Conservation (phyloP, 1,140 invertebrate genomes). For the Euwallacea similis region DNA sequence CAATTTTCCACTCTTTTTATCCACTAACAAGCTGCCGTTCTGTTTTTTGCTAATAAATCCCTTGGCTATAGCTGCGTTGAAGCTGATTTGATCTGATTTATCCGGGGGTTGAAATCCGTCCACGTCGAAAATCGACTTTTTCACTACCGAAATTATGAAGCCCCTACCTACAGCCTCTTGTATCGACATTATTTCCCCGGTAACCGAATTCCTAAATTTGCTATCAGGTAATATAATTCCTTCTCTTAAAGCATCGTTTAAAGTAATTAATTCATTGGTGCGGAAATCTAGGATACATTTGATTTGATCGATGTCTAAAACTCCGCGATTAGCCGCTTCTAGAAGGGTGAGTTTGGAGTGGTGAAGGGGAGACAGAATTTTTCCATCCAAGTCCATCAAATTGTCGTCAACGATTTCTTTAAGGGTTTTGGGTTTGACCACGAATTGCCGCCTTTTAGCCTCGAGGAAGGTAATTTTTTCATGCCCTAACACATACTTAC, state of each 20-base stretch:
- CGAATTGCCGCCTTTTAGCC: constrained; percentile 75
- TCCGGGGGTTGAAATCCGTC: constrained; percentile 86
- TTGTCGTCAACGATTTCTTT: constrained; percentile 84
- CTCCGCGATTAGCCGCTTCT: constrained; percentile 81
- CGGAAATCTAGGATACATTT: constrained; percentile 83
- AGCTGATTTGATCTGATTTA: constrained; percentile 79
- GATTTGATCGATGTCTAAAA: constrained; percentile 78
- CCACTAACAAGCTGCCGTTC: constrained; percentile 69
- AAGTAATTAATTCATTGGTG: constrained; percentile 76
- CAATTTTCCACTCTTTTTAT: constrained; percentile 73
- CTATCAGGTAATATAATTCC: constrained; percentile 76
- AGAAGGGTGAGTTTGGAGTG: constrained; percentile 74
- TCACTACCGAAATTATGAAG: constrained; percentile 82
- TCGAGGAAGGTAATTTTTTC: constrained; percentile 78
- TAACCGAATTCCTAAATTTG: constrained; percentile 72
- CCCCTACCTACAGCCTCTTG: constrained; percentile 83
- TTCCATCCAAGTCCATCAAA: constrained; percentile 75
- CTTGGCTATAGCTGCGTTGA: constrained; percentile 81
- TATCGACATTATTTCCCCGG: constrained; percentile 71
- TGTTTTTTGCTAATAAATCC: constrained; percentile 77
- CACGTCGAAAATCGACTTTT: constrained; percentile 89
- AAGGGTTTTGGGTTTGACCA: constrained; percentile 86
- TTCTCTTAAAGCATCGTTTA: constrained; percentile 78
- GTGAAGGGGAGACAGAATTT: constrained; percentile 78
- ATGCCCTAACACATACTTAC: constrained; percentile 80